These are phyloP conservation scores for Drosophila koepferae DNA, from an alignment of 2,888 invertebrate genomes.

Conservation along the genomic window DNA sequence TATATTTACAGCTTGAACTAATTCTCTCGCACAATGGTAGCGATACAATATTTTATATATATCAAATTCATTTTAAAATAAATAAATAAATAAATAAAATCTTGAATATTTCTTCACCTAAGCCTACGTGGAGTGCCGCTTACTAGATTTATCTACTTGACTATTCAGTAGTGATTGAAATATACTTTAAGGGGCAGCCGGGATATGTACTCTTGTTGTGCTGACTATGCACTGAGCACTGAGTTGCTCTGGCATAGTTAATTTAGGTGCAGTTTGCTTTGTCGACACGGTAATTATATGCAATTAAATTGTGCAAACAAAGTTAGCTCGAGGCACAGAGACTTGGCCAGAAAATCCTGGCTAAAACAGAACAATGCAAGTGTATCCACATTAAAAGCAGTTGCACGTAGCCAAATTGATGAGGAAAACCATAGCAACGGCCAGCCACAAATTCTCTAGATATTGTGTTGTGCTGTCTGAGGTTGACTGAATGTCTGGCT, in stretches of 20 bases:
- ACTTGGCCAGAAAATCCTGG: conserved; percentile 14
- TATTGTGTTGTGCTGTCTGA: conserved; percentile 36
- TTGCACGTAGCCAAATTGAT: conserved; percentile 60
- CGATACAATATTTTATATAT: neutral
- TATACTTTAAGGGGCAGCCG: conserved; percentile 16
- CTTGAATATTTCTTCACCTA: conserved; percentile 2
- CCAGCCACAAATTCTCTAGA: conserved; percentile 38
- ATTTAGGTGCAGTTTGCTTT: conserved; percentile 52
- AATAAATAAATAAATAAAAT: neutral
- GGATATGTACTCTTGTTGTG: neutral
- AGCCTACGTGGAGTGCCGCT: neutral
- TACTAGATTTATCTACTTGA: neutral
- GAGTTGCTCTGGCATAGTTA: conserved; percentile 2
- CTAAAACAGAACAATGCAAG: conserved; percentile 28
- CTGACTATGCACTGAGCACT: neutral
- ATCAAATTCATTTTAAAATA: too few species aligned
- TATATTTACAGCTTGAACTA: neutral
- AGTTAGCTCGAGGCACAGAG: conserved; percentile 35
- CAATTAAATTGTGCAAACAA: conserved; percentile 62
- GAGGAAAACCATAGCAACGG: conserved; percentile 17
- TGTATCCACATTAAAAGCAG: conserved; percentile 49
- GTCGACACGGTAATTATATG: conserved; percentile 70
- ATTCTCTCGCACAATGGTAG: neutral
- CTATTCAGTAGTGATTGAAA: neutral
- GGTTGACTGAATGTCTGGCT: conserved; percentile 8